These are phyloP conservation scores for Cryptosula pallasiana DNA, from an alignment of 2,888 invertebrate species.

Conservation along the genomic window DNA sequence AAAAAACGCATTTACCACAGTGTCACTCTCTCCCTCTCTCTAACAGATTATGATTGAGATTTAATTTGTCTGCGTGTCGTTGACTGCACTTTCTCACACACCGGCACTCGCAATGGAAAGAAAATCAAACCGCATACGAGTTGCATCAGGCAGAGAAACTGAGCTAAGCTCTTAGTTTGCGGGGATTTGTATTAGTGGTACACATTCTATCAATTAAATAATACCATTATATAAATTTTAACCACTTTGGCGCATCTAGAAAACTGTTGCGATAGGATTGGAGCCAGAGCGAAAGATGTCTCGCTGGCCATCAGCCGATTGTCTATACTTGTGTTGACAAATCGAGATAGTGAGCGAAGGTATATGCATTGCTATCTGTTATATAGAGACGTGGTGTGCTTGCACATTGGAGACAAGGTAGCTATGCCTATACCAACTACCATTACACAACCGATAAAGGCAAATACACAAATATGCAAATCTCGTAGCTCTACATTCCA, in stretches of 20 bases:
- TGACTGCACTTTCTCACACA: background rate
- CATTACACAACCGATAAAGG: constrained; percentile 15
- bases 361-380: background rate
- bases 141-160: too few species aligned
- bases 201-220: too few species aligned
- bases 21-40: background rate
- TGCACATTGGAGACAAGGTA: background rate
- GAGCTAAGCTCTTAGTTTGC: too few species aligned
- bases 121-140: too few species aligned
- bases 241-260: too few species aligned
- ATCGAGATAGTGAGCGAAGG: background rate
- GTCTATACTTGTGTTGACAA: constrained; percentile 18
- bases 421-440: background rate
- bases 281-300: too few species aligned
- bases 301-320: background rate
- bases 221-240: too few species aligned
- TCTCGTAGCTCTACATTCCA: constrained; percentile 8
- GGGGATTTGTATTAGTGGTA: too few species aligned
- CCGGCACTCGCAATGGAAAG: background rate
- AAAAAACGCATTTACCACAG: background rate
- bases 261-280: too few species aligned
- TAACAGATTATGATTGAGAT: background rate
- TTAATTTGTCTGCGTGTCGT: background rate
- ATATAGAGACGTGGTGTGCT: background rate
- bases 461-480: constrained; percentile 20